Base-by-base conservation (phyloP, 64 coral and sea anemone genomes). In the Hydrozoanthus tunicans region DNA sequence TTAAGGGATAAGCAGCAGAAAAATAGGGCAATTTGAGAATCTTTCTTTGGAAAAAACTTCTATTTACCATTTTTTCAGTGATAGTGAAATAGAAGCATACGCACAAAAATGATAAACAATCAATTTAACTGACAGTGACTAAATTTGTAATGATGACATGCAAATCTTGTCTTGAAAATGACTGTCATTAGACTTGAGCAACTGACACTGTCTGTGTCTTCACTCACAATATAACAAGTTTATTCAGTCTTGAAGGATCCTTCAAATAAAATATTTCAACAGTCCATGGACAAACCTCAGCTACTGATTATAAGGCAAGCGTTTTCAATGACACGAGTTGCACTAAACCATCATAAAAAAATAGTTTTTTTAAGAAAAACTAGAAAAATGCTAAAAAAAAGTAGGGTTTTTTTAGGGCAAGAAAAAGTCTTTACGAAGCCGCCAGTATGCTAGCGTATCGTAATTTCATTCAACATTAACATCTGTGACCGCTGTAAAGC, bases 1-100 rank as follows among this genome's bases (percentile, higher is more conserved):
- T 72, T 72, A 6, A 72, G 69, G n/a, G 69, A 71, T 71, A 71
- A 71, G 25, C 15, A 71, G n/a, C 69, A 71, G n/a, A 64, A 71
- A 71, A 71, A 71, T 26, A 71, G 69, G 69, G n/a, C 69, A 24
- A 24, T 27, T 72, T 72, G 4, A 27, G 69, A 9, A 23, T 5
- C 4, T 72, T 72, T 72, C 25, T 72, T 72, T 72, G 6, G 69
- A 72, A 6, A 72, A 72, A 24, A 72, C n/a, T 72, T 72, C 14
- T 72, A 72, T 15, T 20, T 72, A 25, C 24, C 69, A 25, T 72
- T 72, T 72, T 72, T 72, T 72, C 69, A 72, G 17, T 72, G 69
- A 72, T 72, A 72, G 25, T 72, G 69, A 72, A 24, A 27, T 27
- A 23, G 69, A 72, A 72, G 69, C 23, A 72, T 72, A 72, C 69